Conservation (phyloP, 2,888 invertebrate species). For the Platycnemis pennipes region DNA sequence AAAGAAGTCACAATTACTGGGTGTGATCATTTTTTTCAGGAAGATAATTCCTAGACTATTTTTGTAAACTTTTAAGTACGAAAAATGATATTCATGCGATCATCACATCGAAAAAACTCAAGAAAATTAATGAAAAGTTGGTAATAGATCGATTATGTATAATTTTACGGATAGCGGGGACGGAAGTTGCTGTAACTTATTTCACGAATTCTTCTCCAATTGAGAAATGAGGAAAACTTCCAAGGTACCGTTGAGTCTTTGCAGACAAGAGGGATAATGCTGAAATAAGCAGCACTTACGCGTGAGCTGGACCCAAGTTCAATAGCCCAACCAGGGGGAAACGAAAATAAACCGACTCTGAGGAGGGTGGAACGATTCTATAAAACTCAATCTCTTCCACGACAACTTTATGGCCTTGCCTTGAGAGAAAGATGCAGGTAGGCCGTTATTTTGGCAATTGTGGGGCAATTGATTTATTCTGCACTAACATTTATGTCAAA, state of each 20-base stretch:
- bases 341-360: neutral
- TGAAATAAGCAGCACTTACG: neutral
- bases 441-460: constrained; percentile 29
- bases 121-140: too few species aligned
- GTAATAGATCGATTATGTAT: too few species aligned
- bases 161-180: too few species aligned
- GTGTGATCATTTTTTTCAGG: too few species aligned
- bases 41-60: too few species aligned
- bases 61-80: too few species aligned
- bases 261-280: neutral
- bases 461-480: constrained; percentile 33
- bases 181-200: too few species aligned
- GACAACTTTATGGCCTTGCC: constrained; percentile 16
- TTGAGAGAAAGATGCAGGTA: constrained; percentile 19
- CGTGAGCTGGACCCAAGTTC: neutral
- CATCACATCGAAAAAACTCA: too few species aligned
- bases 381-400: neutral
- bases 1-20: too few species aligned
- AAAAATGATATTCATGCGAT: too few species aligned
- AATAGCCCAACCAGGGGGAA: neutral
- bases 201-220: neutral
- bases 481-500: constrained; percentile 14
- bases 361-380: constrained; percentile 14
- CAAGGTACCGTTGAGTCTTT: neutral
- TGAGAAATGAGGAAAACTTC: neutral